Percentiles rank a stretch among this genome's conserved stretches.
Conservation (phyloP, 30 jellyfish, hydroid and myxozoan genomes). For the Hydra vulgaris region DNA sequence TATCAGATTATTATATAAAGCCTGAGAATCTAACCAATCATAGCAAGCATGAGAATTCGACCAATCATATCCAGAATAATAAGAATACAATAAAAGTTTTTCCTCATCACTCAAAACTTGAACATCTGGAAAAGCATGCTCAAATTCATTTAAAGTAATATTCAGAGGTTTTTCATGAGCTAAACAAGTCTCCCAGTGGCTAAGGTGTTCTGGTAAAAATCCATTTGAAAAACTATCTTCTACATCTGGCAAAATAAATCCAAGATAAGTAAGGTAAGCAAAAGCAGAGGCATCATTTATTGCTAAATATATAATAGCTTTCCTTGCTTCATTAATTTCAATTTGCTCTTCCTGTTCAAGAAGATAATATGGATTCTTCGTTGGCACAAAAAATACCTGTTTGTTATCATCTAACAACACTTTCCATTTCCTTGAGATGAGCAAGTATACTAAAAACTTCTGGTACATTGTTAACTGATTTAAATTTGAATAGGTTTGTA, state of each 20-base stretch:
- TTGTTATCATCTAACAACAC: neutral
- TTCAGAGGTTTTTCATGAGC: neutral
- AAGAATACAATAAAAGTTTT: constrained; percentile 12
- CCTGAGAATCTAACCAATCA: too few relatives aligned
- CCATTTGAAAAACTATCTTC: neutral
- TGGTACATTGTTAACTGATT: constrained; percentile 16
- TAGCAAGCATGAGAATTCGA: too few relatives aligned
- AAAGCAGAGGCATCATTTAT: constrained; percentile 20
- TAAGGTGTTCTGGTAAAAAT: constrained; percentile 11
- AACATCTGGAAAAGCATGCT: constrained; percentile 27
- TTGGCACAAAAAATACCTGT: constrained; percentile 13
- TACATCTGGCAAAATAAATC: constrained; percentile 21
- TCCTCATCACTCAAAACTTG: constrained; percentile 7
- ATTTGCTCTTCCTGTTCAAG: constrained; percentile 13
- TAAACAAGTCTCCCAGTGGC: constrained; percentile 18
- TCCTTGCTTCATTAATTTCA: neutral
- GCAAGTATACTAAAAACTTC: constrained; percentile 13
- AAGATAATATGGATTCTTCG: constrained; percentile 5
- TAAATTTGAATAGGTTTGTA: constrained; percentile 10
- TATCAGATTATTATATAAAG: too few relatives aligned
- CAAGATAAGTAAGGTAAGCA: neutral
- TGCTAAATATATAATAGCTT: constrained; percentile 5
- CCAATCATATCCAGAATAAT: constrained; percentile 34
- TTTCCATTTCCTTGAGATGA: constrained; percentile 17
- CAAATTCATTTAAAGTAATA: constrained; percentile 9